Base-by-base conservation (phyloP, 2,113 vertebrate species). In the Psilopsiagon aymara region DNA sequence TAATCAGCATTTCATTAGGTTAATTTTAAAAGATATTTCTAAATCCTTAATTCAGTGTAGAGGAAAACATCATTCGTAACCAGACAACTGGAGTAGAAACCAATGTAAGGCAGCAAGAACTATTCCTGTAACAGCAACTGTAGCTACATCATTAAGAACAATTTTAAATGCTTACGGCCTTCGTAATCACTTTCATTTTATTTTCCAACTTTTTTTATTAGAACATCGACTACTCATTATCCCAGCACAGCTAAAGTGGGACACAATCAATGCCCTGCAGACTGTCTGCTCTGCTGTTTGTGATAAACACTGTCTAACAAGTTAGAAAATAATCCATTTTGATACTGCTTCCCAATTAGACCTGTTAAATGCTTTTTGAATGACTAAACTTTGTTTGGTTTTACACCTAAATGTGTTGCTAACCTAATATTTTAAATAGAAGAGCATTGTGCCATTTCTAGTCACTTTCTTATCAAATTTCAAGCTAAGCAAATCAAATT, bases 301-400 rank as follows among this genome's bases (percentile, higher is more conserved):
- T 94, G 94, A 98, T 95, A 96, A 97, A 97, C 83, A 96, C 69
- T 91, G 83, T 90, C 97, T 98, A 97, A 97, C 81, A 94, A 88
- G 75, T 94, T 77, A 59, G 44, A 80, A 92, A 95, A 97, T 97
- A 98, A 98, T 98, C 97, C 81, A 97, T 97, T 97, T 96, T 95
- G 95, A 97, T 95, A 63, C 71, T 11, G 55, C 93, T 97, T 96
- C 68, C 87, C 92, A 98, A 97, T 98, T 98, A 98, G 82, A 95
- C 25, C 64, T 87, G 88, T 68, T 97, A 97, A 97, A 96, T 75
- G 69, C 39, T 88, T 57, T 95, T 51, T 90, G 86, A 97, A 92
- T 88, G 70, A 92, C 44, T 93, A 73, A 77, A 85, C 96, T 92
- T 92, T 37, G 46, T 71, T 95, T 93, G 83, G 2, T 93, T 96